Evolutionary conservation across 2,888 invertebrate genomes (phyloP), one percentile per base, ranked within the genome.

Genomic region (Chloroclysta siterata): DNA sequence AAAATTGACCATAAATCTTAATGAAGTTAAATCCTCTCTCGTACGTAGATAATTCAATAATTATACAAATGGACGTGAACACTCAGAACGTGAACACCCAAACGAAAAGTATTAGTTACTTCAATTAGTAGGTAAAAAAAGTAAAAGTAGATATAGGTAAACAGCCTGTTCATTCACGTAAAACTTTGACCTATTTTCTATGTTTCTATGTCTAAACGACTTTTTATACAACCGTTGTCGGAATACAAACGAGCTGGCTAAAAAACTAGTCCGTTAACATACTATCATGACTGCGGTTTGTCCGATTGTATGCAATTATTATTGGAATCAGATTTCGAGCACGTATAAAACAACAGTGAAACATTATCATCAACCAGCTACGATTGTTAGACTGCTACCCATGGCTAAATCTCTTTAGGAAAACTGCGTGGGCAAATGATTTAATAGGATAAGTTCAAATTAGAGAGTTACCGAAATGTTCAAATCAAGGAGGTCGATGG

Each of bases 201-300:
- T 15, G 15, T 3, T 15, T 51, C 74, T 77, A 82, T 79, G 81
- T 81, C 76, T 72, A 75, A 73, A 75, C 78, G 78, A 77, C 82
- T 85, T 80, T 84, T 83, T 82, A 80, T 82, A 75, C 73, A 74
- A 72, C 74, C 73, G 79, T 79, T 80, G 78, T 80, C 74, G 73
- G 73, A 80, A 73, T 75, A 72, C 74, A 79, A 84, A 84, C 81
- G 72, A 81, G 76, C 63, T 66, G 63, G 79, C 79, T 64, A 62
- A 85, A 88, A 87, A 87, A 87, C 77, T 64, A 60, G 74, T 72
- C 85, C 85, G 86, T 86, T 86, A 87, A 76, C 51, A 36, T 51
- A 51, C 51, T 51, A 51, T 51, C 73, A 69, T 66, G 76, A 77
- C 77, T 88, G 87, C 81, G 86, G 85, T 87, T 81, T 74, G 73